Base-by-base conservation (phyloP, 2,113 vertebrate species). In the Neolamprologus sp. region DNA sequence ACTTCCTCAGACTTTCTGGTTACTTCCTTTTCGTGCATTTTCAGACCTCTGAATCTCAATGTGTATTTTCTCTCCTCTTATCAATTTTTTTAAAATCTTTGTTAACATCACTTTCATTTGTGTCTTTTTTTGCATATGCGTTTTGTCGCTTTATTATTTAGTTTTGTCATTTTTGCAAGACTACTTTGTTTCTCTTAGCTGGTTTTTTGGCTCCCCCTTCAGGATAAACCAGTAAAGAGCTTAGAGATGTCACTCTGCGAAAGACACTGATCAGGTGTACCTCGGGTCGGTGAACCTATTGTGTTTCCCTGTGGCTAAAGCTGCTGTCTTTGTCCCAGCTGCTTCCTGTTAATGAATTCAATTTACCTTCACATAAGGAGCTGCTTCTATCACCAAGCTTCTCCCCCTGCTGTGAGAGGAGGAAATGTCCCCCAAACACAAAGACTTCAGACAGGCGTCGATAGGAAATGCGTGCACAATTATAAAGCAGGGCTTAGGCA, bases 131-230 rank as follows among this genome's bases (percentile, higher is more conserved):
- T 65, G 60, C 10, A 1, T 12, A 0, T 60, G 35, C 6, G 3
- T 49, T 51, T 81, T 28, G 14, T 37, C 13, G 9, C 80, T 9
- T 45, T 45, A 28, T 31, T 28, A 45, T 42, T 81, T 54, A 0
- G 13, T 42, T 4, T 45, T 1, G 2, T 14, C 21, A 17, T 33
- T 42, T 26, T 4, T n/a, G 35, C n/a, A 28, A 78, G 71, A 78
- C 42, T 13, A 33, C 9, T 65, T 21, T 49, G 33, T 91, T 60
- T 17, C 88, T 31, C 73, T 83, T 8, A 13, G 60, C 90, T 92
- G 73, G 87, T 86, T 83, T 90, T 83, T 83, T 53, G 87, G 31
- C 37, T 95, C 94, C 37, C 89, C 93, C 87, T 90, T 79, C 58
- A 75, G 80, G 71, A 80, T 63, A 65, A 84, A 31, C 31, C 5